A percentile compares a stretch with the other conserved stretches of the same genome.
Evolutionary conservation across 2,113 vertebrate species (phyloP).

Genomic region (Thomomys bottae): DNA sequence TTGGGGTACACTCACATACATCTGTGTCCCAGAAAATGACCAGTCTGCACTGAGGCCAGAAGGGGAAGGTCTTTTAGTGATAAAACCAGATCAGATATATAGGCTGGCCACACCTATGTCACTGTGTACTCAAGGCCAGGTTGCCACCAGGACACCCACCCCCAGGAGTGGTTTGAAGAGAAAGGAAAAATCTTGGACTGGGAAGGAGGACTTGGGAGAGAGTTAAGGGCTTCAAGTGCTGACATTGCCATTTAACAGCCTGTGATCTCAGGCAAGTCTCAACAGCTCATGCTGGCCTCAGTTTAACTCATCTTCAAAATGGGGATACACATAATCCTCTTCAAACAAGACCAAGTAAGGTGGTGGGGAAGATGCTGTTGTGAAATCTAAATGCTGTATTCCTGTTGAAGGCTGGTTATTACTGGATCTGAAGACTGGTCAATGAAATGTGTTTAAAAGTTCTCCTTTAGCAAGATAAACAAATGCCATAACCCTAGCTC

Average conservation of each 20-base stretch:
- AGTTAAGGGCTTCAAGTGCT: background rate
- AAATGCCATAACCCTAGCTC: background rate
- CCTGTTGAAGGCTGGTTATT: fast-evolving
- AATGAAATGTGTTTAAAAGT: background rate
- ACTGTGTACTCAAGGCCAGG: background rate
- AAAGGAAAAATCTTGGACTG: background rate
- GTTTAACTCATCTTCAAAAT: background rate
- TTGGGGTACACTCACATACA: too few relatives aligned
- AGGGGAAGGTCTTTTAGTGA: background rate
- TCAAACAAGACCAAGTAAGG: background rate
- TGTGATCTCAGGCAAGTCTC: constrained; percentile 5
- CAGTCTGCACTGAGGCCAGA: background rate
- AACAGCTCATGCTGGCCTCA: background rate
- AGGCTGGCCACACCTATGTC: background rate
- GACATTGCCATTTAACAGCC: background rate
- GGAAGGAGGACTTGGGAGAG: background rate
- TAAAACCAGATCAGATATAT: background rate
- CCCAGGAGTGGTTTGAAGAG: background rate
- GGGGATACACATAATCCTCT: background rate
- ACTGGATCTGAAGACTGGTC: background rate
- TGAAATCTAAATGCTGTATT: background rate
- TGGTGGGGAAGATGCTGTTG: background rate
- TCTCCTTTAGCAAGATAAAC: background rate
- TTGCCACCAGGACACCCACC: background rate
- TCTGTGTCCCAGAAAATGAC: background rate